These are phyloP conservation scores for Hystrix cristata DNA, from an alignment of 2,113 vertebrate species.

Conservation along the genomic window DNA sequence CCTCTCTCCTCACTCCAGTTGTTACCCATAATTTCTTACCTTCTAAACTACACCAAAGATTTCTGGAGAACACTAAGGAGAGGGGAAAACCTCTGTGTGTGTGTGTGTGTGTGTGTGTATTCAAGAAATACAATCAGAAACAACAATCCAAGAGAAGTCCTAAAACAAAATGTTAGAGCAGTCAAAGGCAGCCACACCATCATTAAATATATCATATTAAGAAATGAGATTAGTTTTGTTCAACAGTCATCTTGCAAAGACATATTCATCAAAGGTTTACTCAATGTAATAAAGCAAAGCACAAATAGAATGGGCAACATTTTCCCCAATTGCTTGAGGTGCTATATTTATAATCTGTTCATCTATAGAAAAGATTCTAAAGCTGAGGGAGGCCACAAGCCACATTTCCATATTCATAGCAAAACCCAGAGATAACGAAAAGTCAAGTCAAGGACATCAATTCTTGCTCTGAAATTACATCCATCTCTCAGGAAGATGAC, in stretches of 20 bases:
- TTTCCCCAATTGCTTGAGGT: conserved; percentile 16
- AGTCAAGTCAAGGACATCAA: conserved; percentile 76
- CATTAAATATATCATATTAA: conserved; percentile 56
- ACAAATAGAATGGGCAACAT: conserved; percentile 51
- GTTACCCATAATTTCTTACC: background rate
- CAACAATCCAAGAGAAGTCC: conserved; percentile 1
- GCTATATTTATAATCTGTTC: conserved; percentile 69
- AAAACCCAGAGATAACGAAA: conserved; percentile 70
- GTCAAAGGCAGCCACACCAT: conserved; percentile 22
- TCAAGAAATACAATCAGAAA: conserved; percentile 56
- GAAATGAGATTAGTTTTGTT: conserved; percentile 50
- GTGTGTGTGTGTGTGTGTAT: background rate
- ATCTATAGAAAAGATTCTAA: conserved; percentile 52
- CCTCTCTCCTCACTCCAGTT: background rate
- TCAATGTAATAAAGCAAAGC: conserved; percentile 57
- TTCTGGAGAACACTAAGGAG: conserved; percentile 5
- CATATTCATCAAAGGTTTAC: conserved; percentile 46
- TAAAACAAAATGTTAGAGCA: conserved; percentile 60
- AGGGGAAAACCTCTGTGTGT: background rate
- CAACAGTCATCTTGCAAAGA: conserved; percentile 38
- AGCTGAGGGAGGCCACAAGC: conserved; percentile 46
- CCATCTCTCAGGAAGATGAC: conserved; percentile 72
- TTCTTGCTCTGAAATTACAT: conserved; percentile 78
- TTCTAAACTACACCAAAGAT: conserved; percentile 32
- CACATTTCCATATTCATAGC: conserved; percentile 76